These are phyloP conservation scores for Peromyscus eremicus DNA, from an alignment of 2,797 vertebrate species.

Conservation along the genomic window DNA sequence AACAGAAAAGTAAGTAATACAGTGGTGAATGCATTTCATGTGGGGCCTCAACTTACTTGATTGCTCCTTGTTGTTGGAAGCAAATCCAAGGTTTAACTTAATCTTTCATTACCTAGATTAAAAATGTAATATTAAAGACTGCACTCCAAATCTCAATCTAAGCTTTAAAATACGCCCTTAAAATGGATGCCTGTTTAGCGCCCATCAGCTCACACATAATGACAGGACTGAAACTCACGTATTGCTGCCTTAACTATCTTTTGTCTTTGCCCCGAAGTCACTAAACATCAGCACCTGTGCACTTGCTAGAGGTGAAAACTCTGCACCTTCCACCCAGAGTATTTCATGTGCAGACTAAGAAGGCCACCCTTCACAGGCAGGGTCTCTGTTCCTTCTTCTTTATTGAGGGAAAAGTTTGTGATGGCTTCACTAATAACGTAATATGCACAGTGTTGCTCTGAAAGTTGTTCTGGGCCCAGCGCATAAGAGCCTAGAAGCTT, in stretches of 20 bases:
- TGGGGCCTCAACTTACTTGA: background rate
- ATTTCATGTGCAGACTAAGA: background rate
- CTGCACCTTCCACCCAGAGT: constrained; percentile 26
- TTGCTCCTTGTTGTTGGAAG: background rate
- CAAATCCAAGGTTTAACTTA: constrained; percentile 34
- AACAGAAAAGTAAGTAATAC: background rate
- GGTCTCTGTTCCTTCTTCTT: background rate
- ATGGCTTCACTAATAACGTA: background rate
- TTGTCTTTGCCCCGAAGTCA: background rate
- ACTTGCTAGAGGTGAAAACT: background rate
- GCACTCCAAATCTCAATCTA: background rate
- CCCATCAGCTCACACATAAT: background rate
- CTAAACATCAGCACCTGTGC: background rate
- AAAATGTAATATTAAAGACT: constrained; percentile 7
- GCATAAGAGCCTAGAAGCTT: background rate
- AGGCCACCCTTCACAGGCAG: background rate
- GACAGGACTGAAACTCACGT: background rate
- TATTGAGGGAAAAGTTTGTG: background rate
- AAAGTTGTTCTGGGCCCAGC: background rate
- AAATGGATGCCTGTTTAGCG: background rate
- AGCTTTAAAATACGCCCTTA: constrained; percentile 30
- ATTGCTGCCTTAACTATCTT: background rate
- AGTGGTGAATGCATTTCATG: background rate
- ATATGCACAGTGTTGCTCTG: background rate
- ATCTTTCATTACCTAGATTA: background rate